These are phyloP conservation scores for Parelbella ahira DNA, from an alignment of 2,888 invertebrate genomes.

Conservation along the genomic window DNA sequence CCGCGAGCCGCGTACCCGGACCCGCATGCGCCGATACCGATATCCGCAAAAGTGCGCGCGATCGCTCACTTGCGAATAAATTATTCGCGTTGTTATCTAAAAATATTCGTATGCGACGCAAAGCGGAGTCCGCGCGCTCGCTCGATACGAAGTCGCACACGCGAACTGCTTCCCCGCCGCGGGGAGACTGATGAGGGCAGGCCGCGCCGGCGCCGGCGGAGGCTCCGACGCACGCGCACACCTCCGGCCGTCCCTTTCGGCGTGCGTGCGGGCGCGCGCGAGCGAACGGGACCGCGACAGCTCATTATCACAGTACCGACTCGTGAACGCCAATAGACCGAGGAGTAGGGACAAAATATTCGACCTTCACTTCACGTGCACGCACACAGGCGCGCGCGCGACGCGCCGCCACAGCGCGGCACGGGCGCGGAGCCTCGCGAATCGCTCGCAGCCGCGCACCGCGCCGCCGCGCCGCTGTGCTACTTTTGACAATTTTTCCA, in stretches of 20 bases:
- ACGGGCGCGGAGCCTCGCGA: constrained; percentile 47
- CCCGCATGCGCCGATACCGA: constrained; percentile 68
- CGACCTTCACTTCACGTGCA: constrained; percentile 78
- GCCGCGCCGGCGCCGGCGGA: constrained; percentile 74
- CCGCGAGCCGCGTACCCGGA: constrained; percentile 44
- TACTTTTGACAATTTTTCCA: constrained; percentile 79
- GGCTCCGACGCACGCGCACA: constrained; percentile 73
- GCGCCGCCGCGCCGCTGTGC: constrained; percentile 56
- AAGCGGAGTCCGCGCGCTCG: constrained; percentile 54
- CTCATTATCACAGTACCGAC: constrained; percentile 75
- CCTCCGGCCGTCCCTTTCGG: constrained; percentile 62
- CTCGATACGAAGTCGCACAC: constrained; percentile 65
- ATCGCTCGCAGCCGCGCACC: constrained; percentile 48
- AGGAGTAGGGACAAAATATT: constrained; percentile 78
- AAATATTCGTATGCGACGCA: constrained; percentile 75
- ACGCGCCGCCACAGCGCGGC: constrained; percentile 55
- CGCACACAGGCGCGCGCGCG: constrained; percentile 62
- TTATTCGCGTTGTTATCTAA: constrained; percentile 78
- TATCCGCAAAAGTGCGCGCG: constrained; percentile 74
- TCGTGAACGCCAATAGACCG: constrained; percentile 80
- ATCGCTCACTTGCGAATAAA: constrained; percentile 76
- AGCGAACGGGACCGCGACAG: constrained; percentile 64
- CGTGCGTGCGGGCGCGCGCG: constrained; percentile 38
- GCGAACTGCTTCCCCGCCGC: constrained; percentile 77
- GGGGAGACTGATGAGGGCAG: constrained; percentile 79